Conservation (phyloP, 2,888 invertebrate species). For the Tubulanus polymorphus region DNA sequence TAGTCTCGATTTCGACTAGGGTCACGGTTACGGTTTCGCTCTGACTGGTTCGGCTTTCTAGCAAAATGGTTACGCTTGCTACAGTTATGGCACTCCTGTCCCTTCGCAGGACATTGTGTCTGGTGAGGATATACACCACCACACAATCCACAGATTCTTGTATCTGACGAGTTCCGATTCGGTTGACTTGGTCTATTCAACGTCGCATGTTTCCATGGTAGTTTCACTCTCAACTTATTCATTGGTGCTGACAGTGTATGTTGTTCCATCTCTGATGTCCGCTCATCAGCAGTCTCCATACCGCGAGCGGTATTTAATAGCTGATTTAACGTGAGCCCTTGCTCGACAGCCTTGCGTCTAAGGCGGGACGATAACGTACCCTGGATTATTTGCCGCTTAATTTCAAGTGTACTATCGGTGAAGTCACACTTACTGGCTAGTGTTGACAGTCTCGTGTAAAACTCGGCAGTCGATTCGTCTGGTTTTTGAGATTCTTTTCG, state of each 20-base stretch:
- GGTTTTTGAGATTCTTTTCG: conserved; percentile 1
- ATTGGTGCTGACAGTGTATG: too few species aligned
- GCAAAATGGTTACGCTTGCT: not conserved
- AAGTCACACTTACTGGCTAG: conserved; percentile 13
- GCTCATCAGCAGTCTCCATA: conserved; percentile 2
- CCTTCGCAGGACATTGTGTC: not conserved
- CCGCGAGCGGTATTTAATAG: conserved; percentile 1
- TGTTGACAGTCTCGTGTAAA: conserved; percentile 8
- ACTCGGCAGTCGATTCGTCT: conserved; percentile 6
- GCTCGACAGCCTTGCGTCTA: conserved; percentile 4
- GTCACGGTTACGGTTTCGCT: not conserved
- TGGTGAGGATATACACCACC: not conserved
- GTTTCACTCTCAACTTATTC: too few species aligned
- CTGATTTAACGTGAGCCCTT: not conserved
- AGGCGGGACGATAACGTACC: conserved; percentile 5
- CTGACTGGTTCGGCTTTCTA: not conserved
- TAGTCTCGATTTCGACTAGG: not conserved
- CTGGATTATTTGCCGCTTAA: conserved; percentile 6
- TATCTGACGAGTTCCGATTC: not conserved
- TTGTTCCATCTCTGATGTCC: not conserved
- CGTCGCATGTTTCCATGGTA: too few species aligned
- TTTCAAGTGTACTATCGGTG: conserved; percentile 11
- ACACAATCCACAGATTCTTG: not conserved
- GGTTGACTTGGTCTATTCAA: too few species aligned
- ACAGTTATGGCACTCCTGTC: not conserved